Conservation (phyloP, 2,113 vertebrate species). For the Meleagris gallopavo region DNA sequence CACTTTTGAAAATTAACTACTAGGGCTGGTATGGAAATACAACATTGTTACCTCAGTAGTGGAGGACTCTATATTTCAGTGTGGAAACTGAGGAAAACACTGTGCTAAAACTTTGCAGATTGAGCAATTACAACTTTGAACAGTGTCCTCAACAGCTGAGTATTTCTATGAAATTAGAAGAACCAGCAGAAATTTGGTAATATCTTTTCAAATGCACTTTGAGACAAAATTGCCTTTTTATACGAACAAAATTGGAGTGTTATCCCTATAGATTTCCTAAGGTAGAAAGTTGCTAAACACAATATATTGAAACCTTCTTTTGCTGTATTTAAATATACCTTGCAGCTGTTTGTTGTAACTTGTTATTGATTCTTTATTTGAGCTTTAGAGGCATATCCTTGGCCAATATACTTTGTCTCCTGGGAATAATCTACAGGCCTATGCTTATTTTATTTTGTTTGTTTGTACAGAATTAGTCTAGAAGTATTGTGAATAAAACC, state of each 20-base stretch:
- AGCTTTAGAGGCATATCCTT: neutral
- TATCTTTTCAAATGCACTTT: neutral
- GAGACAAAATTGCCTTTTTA: neutral
- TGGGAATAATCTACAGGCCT: neutral
- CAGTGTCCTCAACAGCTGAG: neutral
- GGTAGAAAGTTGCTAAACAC: neutral
- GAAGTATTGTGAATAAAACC: neutral
- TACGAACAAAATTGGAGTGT: neutral
- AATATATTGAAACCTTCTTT: neutral
- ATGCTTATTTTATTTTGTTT: neutral
- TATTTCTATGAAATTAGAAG: neutral
- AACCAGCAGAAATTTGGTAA: neutral
- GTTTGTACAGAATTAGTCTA: neutral
- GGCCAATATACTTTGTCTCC: fast-evolving
- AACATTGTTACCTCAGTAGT: neutral
- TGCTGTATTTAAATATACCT: neutral
- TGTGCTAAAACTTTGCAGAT: neutral
- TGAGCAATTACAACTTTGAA: neutral
- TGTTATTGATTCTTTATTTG: neutral
- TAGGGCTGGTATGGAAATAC: neutral
- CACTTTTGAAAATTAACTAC: too few species aligned
- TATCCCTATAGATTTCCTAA: neutral
- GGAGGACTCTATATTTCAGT: fast-evolving
- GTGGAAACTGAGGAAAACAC: neutral
- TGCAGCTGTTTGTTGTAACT: neutral